A percentile compares a stretch with the other conserved stretches of the same genome.
Conservation (phyloP, 2,888 invertebrate genomes). For the Diarsia brunnea region DNA sequence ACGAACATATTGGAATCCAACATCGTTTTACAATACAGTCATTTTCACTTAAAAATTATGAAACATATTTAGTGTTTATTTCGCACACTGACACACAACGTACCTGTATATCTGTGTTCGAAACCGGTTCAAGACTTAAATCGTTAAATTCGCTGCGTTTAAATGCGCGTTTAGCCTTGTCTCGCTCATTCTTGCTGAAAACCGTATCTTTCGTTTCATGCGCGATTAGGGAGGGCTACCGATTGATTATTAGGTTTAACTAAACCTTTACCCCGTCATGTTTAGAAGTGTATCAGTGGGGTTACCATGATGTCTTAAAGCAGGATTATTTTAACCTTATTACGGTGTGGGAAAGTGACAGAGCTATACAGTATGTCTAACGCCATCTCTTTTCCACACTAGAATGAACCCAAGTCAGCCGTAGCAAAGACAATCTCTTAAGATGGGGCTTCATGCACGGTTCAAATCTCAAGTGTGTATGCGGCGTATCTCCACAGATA, state of each 20-base stretch:
- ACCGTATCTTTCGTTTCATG: not conserved
- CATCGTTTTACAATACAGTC: not conserved
- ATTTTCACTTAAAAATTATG: not conserved
- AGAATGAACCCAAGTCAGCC: too few species aligned
- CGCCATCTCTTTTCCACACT: too few species aligned
- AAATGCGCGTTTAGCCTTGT: too few species aligned
- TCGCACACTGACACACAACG: not conserved
- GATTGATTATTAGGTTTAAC: not conserved
- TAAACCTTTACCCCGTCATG: not conserved
- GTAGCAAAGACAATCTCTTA: too few species aligned
- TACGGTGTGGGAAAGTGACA: too few species aligned
- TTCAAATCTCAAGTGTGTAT: too few species aligned
- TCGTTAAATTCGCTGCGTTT: not conserved
- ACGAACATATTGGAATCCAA: not conserved
- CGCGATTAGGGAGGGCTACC: not conserved
- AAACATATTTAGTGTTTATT: not conserved
- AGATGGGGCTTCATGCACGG: too few species aligned
- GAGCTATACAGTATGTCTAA: too few species aligned
- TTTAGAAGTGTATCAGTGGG: not conserved
- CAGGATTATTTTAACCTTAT: too few species aligned
- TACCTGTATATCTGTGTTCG: not conserved
- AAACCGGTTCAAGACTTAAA: not conserved
- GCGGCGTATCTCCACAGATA: too few species aligned
- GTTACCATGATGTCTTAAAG: too few species aligned
- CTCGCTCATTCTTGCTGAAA: not conserved